Base-by-base conservation (phyloP, 2,888 invertebrate species). In the Drymonia ruficornis region DNA sequence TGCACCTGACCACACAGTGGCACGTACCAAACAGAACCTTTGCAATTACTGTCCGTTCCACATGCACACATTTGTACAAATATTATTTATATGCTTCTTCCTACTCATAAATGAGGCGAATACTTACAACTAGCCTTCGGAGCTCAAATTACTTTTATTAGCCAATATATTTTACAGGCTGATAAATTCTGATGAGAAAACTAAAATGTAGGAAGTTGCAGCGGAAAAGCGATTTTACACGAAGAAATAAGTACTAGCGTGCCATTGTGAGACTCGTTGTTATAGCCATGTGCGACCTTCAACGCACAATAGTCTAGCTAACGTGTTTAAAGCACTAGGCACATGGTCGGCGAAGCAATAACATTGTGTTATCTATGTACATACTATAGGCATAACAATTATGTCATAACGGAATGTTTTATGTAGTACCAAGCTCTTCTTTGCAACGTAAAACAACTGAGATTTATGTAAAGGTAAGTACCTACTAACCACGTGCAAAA, bases 211-310 rank as follows among this genome's bases (percentile, higher is more conserved):
- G 70, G 70, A 70, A 70, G 65, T 50, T 42, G 23, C 48, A 56
- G 59, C 51, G 57, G 50, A 57, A 43, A 52, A 63, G 44, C 58
- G 59, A 55, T 55, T 59, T 57, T 58, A 54, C 56, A 65, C 59
- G 59, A 65, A 67, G 54, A 59, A 59, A 64, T 60, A 59, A 56
- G 57, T 59, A 64, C 59, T 70, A 19, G 43, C 43, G 19, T 19
- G 43, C 43, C 43, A 43, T 43, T 67, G 70, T 74, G 66, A 71
- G 67, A 71, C 71, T 75, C 71, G 66, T 72, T 63, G 58, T 53
- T 64, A 65, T 67, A 74, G 72, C 81, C 80, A 80, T 84, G 75
- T 63, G 65, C 72, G 89, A 86, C 91, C 91, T 91, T 91, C 86
- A 70, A 61, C 72, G 73, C 77, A 89, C 85, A 88, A 89, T 89